Evolutionary conservation across 23 tunicate species (phyloP).

Genomic region (Pegea sp.): DNA sequence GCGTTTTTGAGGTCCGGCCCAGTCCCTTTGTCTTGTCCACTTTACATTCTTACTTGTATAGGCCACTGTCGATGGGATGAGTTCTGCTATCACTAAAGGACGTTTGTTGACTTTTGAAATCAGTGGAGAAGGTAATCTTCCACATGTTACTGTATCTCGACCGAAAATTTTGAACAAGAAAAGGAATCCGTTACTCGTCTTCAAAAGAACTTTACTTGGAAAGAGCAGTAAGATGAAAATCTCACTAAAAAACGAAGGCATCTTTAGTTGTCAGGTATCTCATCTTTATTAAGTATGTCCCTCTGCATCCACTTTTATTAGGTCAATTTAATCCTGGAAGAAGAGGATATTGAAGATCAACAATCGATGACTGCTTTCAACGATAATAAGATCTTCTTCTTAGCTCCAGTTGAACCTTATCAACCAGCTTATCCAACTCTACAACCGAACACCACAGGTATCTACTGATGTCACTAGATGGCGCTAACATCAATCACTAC

Average conservation of each 20-base stretch:
- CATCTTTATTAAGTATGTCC: too few species aligned
- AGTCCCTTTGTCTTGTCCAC: background rate
- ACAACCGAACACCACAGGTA: too few species aligned
- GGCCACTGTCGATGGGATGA: conserved; percentile 79
- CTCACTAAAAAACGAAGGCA: conserved; percentile 1
- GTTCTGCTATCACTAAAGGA: conserved; percentile 24
- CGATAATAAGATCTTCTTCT: too few species aligned
- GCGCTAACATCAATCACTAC: background rate
- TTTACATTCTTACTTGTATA: conserved; percentile 1
- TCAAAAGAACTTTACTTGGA: conserved; percentile 24
- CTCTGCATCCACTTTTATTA: background rate
- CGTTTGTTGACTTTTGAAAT: conserved; percentile 67
- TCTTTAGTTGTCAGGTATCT: background rate
- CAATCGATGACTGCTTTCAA: too few species aligned
- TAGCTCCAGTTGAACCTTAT: too few species aligned
- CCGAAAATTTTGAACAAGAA: conserved; percentile 47
- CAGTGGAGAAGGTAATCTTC: conserved; percentile 83
- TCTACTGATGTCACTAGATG: too few species aligned
- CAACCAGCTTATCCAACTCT: too few species aligned
- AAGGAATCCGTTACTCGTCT: conserved; percentile 54
- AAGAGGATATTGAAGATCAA: too few species aligned
- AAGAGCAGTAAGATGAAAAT: background rate
- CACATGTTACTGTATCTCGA: conserved; percentile 32
- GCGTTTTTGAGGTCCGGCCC: conserved; percentile 59
- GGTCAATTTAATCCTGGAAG: background rate